A percentile compares a stretch with the other conserved stretches of the same genome.
These are phyloP conservation scores for Nomia melanderi DNA, from an alignment of 1,140 invertebrate species.

Conservation along the genomic window DNA sequence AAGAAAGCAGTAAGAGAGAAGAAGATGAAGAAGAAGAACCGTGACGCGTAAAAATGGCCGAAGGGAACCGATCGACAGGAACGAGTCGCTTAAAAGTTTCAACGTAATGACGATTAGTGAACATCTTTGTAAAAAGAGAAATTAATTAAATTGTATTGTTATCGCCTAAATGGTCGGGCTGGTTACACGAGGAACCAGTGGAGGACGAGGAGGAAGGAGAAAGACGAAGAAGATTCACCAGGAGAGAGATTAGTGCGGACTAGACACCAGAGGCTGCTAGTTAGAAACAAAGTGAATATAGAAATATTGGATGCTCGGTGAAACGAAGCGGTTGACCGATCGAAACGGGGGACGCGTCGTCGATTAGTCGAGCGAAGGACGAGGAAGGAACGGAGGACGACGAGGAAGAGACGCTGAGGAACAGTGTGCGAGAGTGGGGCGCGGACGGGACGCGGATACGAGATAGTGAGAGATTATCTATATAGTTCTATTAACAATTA, in stretches of 20 bases:
- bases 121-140: too few relatives aligned
- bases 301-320: constrained; percentile 71
- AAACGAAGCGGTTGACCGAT: constrained; percentile 59
- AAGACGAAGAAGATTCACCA: not conserved
- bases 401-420: constrained; percentile 34
- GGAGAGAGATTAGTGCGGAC: constrained; percentile 71
- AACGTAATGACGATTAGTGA: too few relatives aligned
- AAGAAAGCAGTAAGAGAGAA: not conserved
- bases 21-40: too few relatives aligned
- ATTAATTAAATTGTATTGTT: constrained; percentile 43
- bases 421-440: constrained; percentile 6
- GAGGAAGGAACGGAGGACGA: constrained; percentile 12
- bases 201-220: too few relatives aligned
- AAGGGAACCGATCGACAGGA: constrained; percentile 25
- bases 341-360: constrained; percentile 12
- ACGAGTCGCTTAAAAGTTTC: too few relatives aligned
- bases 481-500: constrained; percentile 46
- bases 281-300: constrained; percentile 73
- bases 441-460: constrained; percentile 26
- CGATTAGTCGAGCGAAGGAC: too few relatives aligned
- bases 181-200: constrained; percentile 34
- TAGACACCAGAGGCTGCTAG: constrained; percentile 78
- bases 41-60: not conserved
- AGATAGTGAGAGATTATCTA: constrained; percentile 54
- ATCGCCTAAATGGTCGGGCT: constrained; percentile 75